phyloP scores from a whole-genome alignment of 2,113 vertebrate species.

The Puma concolor region DNA sequence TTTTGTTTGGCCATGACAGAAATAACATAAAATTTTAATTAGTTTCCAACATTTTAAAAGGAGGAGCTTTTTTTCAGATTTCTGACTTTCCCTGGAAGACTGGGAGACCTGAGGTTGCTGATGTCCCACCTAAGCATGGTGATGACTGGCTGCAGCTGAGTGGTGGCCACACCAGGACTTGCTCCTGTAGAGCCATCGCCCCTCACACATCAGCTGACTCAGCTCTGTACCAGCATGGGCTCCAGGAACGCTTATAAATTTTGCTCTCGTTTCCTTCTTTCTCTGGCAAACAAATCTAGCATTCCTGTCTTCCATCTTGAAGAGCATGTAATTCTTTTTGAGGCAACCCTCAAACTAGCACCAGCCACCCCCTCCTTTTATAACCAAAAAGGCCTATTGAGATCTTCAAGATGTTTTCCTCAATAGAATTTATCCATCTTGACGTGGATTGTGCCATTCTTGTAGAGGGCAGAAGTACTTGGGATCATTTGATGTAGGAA shows the following conservation, averaged over 20 bases:
- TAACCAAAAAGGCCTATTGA: neutral
- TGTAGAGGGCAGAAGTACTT: neutral
- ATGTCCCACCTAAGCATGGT: neutral
- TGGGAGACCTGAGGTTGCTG: neutral
- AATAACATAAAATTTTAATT: constrained; percentile 51
- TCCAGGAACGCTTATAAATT: neutral
- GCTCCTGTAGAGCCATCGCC: accelerated
- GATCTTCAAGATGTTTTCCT: neutral
- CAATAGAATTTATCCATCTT: neutral
- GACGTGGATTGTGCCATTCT: neutral
- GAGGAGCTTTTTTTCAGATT: neutral
- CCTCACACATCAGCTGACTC: no score
- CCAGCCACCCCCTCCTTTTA: neutral
- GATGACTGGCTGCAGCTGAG: neutral
- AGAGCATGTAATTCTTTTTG: neutral
- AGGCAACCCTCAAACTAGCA: neutral
- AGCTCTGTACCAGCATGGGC: neutral
- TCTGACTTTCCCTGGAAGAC: neutral
- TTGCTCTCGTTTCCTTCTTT: neutral
- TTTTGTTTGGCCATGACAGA: neutral
- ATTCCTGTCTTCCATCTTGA: neutral
- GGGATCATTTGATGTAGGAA: neutral
- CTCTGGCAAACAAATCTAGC: neutral
- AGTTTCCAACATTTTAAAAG: constrained; percentile 31
- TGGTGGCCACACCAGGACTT: neutral